Percentiles rank a stretch among this genome's conserved stretches.
Evolutionary conservation across 2,888 invertebrate species (phyloP).

Genomic region (Erannis defoliaria): DNA sequence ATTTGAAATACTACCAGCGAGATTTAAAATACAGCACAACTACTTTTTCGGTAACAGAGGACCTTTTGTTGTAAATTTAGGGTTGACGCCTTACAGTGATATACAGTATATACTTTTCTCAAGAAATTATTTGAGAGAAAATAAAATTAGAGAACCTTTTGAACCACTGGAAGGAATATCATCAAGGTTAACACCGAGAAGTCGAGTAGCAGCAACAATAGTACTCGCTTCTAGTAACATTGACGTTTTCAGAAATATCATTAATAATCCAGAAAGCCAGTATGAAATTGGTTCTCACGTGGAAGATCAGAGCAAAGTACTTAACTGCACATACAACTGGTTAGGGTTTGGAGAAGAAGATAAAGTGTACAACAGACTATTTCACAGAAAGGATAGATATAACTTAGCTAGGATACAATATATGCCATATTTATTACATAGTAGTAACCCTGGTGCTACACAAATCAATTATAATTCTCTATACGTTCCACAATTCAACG

Average conservation of each 20-base stretch:
- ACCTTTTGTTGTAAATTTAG: conserved; percentile 94
- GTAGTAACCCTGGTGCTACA: conserved; percentile 95
- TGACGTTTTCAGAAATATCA: conserved; percentile 94
- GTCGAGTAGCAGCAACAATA: conserved; percentile 96
- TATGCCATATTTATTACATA: conserved; percentile 96
- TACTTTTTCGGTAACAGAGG: conserved; percentile 96
- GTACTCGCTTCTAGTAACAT: conserved; percentile 97
- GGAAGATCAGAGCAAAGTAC: conserved; percentile 95
- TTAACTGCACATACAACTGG: conserved; percentile 98
- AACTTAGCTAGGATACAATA: conserved; percentile 97
- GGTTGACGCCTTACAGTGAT: conserved; percentile 95
- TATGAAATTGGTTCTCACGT: conserved; percentile 98
- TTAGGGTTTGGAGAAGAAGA: conserved; percentile 92
- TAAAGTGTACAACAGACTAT: conserved; percentile 91
- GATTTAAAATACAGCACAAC: conserved; percentile 93
- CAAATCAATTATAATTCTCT: conserved; percentile 92
- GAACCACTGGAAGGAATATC: conserved; percentile 89
- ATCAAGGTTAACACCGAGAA: conserved; percentile 93
- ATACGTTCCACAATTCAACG: conserved; percentile 92
- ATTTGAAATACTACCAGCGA: conserved; percentile 91
- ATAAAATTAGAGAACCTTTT: conserved; percentile 95
- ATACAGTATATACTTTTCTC: conserved; percentile 94
- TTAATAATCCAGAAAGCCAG: conserved; percentile 95
- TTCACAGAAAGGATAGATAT: conserved; percentile 96
- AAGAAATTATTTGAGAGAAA: conserved; percentile 94